Percentiles rank a stretch among this genome's conserved stretches.
These are phyloP conservation scores for Eupleurogrammus muticus DNA, from an alignment of 2,797 vertebrate genomes.

Conservation along the genomic window DNA sequence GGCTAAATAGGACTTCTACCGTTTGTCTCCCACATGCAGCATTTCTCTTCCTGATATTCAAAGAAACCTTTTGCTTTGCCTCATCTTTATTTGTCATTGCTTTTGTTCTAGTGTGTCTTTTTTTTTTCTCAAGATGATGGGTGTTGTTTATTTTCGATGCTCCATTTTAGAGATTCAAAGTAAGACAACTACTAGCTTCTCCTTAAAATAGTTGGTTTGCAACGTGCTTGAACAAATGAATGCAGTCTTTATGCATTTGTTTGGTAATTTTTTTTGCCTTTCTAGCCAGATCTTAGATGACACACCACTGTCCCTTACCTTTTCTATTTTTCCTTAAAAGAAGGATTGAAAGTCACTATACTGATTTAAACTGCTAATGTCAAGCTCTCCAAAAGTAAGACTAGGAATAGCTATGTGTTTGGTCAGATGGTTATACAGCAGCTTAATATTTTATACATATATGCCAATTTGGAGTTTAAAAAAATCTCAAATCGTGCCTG, in stretches of 20 bases:
- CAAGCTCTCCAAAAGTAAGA: slow-evolving; percentile 34
- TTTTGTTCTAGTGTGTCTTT: slow-evolving; percentile 49
- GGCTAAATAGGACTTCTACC: slow-evolving; percentile 86
- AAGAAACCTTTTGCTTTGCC: slow-evolving; percentile 84
- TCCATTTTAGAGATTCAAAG: slow-evolving; percentile 57
- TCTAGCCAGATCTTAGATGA: slow-evolving; percentile 35
- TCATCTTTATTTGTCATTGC: slow-evolving; percentile 65
- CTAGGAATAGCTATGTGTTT: slow-evolving; percentile 18
- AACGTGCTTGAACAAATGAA: slow-evolving; percentile 84
- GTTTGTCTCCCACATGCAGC: slow-evolving; percentile 67
- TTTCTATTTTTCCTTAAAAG: slow-evolving; percentile 36
- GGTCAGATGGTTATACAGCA: slow-evolving; percentile 33
- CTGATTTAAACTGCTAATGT: slow-evolving; percentile 38
- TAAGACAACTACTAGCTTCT: slow-evolving; percentile 82
- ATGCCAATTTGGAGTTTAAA: slow-evolving; percentile 46
- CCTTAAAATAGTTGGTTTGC: slow-evolving; percentile 89
- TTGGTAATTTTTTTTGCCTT: slow-evolving; percentile 46
- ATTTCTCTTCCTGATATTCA: slow-evolving; percentile 78
- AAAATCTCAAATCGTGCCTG: slow-evolving; percentile 39
- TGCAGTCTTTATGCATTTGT: slow-evolving; percentile 40
- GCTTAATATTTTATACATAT: slow-evolving; percentile 4
- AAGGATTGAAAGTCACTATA: slow-evolving; percentile 35
- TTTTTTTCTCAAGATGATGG: slow-evolving; percentile 47
- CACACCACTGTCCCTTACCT: slow-evolving; percentile 34
- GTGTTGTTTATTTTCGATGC: slow-evolving; percentile 66